A percentile compares a stretch with the other conserved stretches of the same genome.
Conservation (phyloP, 1,140 invertebrate species). For the Hirudo medicinalis region DNA sequence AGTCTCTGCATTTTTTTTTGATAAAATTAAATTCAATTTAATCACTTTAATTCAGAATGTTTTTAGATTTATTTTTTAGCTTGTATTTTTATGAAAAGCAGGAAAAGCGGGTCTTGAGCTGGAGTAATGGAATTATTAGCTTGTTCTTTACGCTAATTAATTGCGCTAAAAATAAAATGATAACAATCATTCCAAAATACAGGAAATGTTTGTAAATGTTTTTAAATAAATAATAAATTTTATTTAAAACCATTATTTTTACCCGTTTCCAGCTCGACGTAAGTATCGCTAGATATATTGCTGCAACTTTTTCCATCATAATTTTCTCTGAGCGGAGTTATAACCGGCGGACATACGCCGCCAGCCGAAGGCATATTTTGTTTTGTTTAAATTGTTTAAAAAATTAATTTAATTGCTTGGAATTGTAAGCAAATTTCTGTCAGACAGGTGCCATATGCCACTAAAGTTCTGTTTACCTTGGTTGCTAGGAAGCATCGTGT, state of each 20-base stretch:
- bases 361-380: conserved; percentile 39
- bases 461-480: no score
- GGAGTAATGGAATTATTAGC: not conserved
- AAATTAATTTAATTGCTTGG: no score
- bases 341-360: conserved; percentile 36
- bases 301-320: not conserved
- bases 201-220: no score
- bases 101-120: not conserved
- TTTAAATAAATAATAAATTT: not conserved
- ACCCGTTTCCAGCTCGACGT: conserved; percentile 10
- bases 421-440: no score
- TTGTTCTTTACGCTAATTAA: not conserved
- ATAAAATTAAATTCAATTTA: conserved; percentile 11
- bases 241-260: not conserved
- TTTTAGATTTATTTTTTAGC: conserved; percentile 1
- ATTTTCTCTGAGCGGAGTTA: conserved; percentile 30
- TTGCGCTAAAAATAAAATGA: not conserved
- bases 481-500: no score
- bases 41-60: not conserved
- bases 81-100: not conserved
- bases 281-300: not conserved
- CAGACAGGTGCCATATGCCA: no score
- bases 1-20: conserved; percentile 30
- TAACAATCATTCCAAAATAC: not conserved
- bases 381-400: no score